Percentiles rank a stretch among this genome's conserved stretches.
phyloP scores from a whole-genome alignment of 2,113 vertebrate species.

The Clarias gariepinus region DNA sequence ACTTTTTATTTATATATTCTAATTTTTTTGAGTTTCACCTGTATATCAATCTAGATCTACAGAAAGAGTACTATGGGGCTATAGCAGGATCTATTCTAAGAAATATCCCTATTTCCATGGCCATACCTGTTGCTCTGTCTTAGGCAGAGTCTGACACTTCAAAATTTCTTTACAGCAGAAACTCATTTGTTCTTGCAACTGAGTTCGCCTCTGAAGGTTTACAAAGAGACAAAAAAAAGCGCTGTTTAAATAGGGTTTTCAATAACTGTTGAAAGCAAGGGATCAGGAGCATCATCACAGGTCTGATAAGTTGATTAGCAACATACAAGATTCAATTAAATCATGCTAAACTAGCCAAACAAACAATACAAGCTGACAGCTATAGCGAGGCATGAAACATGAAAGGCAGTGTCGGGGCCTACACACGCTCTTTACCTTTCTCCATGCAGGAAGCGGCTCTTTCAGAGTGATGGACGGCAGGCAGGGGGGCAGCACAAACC shows the following conservation, averaged over 20 bases:
- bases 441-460: slow-evolving; percentile 87
- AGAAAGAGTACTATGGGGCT: not conserved
- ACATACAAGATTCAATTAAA: not conserved
- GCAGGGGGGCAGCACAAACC: slow-evolving; percentile 74
- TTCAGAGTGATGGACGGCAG: slow-evolving; percentile 71
- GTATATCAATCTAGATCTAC: not conserved
- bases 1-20: too few species aligned
- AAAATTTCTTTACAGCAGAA: slow-evolving; percentile 74
- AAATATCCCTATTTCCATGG: not conserved
- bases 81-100: not conserved
- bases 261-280: not conserved
- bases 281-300: not conserved
- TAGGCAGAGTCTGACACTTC: slow-evolving; percentile 70
- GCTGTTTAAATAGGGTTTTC: not conserved
- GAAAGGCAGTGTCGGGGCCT: not conserved
- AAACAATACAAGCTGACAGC: slow-evolving; percentile 2
- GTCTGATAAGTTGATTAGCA: not conserved
- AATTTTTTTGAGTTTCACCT: too few species aligned
- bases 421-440: slow-evolving; percentile 85
- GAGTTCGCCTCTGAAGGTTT: slow-evolving; percentile 67
- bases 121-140: slow-evolving; percentile 68
- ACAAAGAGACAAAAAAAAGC: not conserved
- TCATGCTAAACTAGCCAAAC: not conserved
- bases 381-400: slow-evolving; percentile 40
- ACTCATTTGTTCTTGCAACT: slow-evolving; percentile 76